Conservation (phyloP, 2,797 vertebrate species). For the Meda fulgida region DNA sequence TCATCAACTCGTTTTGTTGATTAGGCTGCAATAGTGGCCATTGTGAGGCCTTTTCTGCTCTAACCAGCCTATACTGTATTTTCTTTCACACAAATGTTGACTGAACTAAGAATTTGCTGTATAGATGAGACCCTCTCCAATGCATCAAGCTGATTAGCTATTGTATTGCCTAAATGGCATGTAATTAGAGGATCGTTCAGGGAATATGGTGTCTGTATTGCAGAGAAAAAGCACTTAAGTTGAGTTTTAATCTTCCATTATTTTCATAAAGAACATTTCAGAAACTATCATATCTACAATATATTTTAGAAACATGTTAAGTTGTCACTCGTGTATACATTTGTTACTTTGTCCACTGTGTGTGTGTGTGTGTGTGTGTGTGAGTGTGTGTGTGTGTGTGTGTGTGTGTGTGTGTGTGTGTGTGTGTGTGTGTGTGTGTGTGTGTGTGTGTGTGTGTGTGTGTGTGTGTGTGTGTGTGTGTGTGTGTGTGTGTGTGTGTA, state of each 20-base stretch:
- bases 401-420: too few relatives aligned
- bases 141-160: conserved; percentile 29
- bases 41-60: conserved; percentile 58
- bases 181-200: conserved; percentile 19
- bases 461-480: too few relatives aligned
- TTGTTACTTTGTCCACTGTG: conserved; percentile 29
- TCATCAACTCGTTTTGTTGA: conserved; percentile 68
- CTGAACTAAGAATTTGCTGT: conserved; percentile 65
- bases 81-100: conserved; percentile 64
- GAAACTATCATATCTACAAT: neutral
- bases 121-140: conserved; percentile 6
- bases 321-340: conserved; percentile 36
- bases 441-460: too few relatives aligned
- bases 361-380: too few relatives aligned
- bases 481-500: too few relatives aligned
- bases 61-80: conserved; percentile 46
- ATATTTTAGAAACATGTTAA: conserved; percentile 65
- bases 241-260: conserved; percentile 18
- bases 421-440: too few relatives aligned
- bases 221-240: conserved; percentile 8
- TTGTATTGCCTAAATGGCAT: conserved; percentile 25
- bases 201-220: conserved; percentile 8
- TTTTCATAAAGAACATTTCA: conserved; percentile 25
- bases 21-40: conserved; percentile 66
- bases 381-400: too few relatives aligned